These are phyloP conservation scores for Temnothorax unifasciatus DNA, from an alignment of 2,888 invertebrate genomes.

Conservation along the genomic window DNA sequence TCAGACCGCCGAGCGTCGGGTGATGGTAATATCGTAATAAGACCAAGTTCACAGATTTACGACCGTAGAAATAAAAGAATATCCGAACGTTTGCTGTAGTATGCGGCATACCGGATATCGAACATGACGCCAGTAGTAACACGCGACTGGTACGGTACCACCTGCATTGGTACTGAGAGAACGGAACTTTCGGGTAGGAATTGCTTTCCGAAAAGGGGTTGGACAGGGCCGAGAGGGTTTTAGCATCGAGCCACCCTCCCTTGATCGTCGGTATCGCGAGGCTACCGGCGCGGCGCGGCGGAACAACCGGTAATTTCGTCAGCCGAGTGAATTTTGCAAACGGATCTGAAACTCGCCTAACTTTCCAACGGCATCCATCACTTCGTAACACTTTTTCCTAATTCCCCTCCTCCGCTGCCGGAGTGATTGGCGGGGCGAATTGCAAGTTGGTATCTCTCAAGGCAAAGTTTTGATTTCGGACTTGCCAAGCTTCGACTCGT, in stretches of 20 bases:
- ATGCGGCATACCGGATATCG: slow-evolving; percentile 72
- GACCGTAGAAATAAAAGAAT: slow-evolving; percentile 48
- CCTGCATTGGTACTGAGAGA: slow-evolving; percentile 80
- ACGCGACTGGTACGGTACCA: slow-evolving; percentile 85
- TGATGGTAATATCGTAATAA: slow-evolving; percentile 28
- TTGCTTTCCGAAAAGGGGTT: slow-evolving; percentile 76
- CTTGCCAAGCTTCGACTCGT: slow-evolving; percentile 38
- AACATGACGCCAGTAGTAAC: slow-evolving; percentile 81
- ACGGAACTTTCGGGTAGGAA: slow-evolving; percentile 79
- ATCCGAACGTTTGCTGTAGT: slow-evolving; percentile 58
- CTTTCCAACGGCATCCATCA: slow-evolving; percentile 70
- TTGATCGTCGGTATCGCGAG: slow-evolving; percentile 54
- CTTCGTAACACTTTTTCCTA: slow-evolving; percentile 59
- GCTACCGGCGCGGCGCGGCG: slow-evolving; percentile 57
- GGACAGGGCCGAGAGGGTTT: slow-evolving; percentile 33
- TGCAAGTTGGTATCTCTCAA: slow-evolving; percentile 62
- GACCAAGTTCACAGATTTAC: slow-evolving; percentile 36
- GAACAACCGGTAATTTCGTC: slow-evolving; percentile 72
- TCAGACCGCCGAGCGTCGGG: neutral
- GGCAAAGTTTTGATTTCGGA: slow-evolving; percentile 64
- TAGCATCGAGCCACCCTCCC: slow-evolving; percentile 57
- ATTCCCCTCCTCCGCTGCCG: neutral
- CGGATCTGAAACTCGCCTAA: slow-evolving; percentile 70
- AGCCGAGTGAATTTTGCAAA: slow-evolving; percentile 73
- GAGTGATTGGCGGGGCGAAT: slow-evolving; percentile 53